Evolutionary conservation across 2,888 invertebrate genomes (phyloP), one percentile per base, ranked within the genome.

Genomic region (Agrotis exclamationis): DNA sequence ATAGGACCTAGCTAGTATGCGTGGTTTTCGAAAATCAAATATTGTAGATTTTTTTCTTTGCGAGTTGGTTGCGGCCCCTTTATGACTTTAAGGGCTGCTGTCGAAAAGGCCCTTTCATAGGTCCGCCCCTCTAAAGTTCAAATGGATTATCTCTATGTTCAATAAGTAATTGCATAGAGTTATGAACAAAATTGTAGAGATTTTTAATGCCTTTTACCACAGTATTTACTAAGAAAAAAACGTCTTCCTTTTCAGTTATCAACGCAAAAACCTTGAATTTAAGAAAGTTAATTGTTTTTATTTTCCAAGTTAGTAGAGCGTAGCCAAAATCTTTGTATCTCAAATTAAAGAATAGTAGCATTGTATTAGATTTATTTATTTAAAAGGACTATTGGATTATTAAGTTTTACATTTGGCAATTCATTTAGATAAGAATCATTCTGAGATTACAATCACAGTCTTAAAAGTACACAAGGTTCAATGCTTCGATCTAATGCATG

Each of bases 221-320:
- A n/a, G n/a, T n/a, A n/a, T n/a, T n/a, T n/a, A 63, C 28, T n/a
- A 13, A n/a, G 1, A 13, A 33, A 33, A 56, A 5, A 45, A 22
- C 13, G 6, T 51, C 18, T 28, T 56, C 18, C 54, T 70, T 22
- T 54, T 69, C 18, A 69, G 13, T 20, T 33, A 28, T 28, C 1
- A 7, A 60, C n/a, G 53, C 20, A 47, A 14, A 45, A 44, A 4
- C 20, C 47, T 63, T 54, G 22, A 14, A 57, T 74, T 45, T 9
- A 6, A 39, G 39, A 39, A 20, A 45, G n/a, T 45, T 57, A 50
- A 74, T 39, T 3, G 14, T 1, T 22, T 39, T 74, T 0, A 57
- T 47, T 54, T 54, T 9, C 24, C 28, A 9, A 70, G 9, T 70
- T 77, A 63, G 13, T 70, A 74, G 77, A 74, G 70, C 74, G 20